Conservation (phyloP, 2,888 invertebrate species). For the Polydrusus tereticollis region DNA sequence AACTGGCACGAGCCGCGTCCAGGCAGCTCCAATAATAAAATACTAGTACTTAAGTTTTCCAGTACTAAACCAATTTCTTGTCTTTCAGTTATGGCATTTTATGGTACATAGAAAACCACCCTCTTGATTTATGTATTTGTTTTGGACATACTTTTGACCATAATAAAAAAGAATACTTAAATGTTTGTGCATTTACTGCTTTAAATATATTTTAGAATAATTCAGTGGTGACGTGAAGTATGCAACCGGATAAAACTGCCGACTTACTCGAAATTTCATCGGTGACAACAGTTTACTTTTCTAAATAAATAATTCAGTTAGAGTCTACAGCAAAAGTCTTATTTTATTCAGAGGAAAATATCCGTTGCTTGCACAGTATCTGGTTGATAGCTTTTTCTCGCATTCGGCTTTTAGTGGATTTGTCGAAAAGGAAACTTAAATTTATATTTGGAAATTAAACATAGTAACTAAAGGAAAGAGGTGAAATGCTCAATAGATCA, state of each 20-base stretch:
- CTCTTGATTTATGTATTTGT: too few species aligned
- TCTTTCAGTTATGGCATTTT: too few species aligned
- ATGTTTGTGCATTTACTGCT: too few species aligned
- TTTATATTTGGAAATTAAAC: conserved; percentile 28
- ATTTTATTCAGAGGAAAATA: conserved; percentile 29
- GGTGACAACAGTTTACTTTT: conserved; percentile 5
- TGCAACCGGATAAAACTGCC: background rate
- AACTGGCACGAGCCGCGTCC: too few species aligned
- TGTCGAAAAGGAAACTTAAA: conserved; percentile 29
- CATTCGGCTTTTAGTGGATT: conserved; percentile 1
- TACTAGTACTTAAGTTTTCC: too few species aligned
- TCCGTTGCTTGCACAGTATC: conserved; percentile 5
- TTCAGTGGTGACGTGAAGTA: background rate
- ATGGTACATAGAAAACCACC: too few species aligned
- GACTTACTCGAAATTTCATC: conserved; percentile 2
- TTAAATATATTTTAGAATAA: too few species aligned
- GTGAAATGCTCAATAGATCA: too few species aligned
- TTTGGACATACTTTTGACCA: too few species aligned
- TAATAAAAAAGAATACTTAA: too few species aligned
- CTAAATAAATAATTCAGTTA: conserved; percentile 25
- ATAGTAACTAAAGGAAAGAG: background rate
- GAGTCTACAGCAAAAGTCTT: conserved; percentile 17
- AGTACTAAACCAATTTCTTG: too few species aligned
- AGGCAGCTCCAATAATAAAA: too few species aligned
- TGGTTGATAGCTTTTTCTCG: conserved; percentile 23